Evolutionary conservation across 1,140 invertebrate species (phyloP), one percentile per base, ranked within the genome.

Genomic region (Sesamia nonagrioides): DNA sequence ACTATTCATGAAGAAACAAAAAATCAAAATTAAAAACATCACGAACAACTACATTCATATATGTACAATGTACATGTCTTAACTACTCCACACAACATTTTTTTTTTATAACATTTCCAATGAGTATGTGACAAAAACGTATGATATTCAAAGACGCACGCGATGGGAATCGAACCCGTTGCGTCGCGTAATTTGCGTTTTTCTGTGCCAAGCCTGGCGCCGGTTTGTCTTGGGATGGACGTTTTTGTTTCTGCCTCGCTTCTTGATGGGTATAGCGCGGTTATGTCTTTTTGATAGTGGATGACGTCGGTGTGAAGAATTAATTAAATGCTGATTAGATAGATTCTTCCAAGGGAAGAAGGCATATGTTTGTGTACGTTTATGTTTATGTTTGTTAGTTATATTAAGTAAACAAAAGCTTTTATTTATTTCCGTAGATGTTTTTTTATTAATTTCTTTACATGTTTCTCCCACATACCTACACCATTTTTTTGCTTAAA

Each of bases 91-190:
- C 45, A 50, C 13, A 68, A 68, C 21, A 63, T 48, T 48, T n/a
- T 68, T 68, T 71, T 71, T 71, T 52, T 45, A 66, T n/a, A 17
- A 17, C 68, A 71, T 35, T 71, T 52, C 45, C 68, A 71, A 68
- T 71, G 68, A 71, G 68, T 33, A 58, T 73, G 54, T 58, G 37
- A 54, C 54, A 58, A 58, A 75, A 75, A 37, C 13, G 18, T 48
- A 48, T 75, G 42, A 61, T 48, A 75, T 61, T 75, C 56, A 42
- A 75, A 75, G 72, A 48, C 21, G 40, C 72, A 75, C 56, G 56
- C 56, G 72, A 75, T 76, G 73, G 45, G 79, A 77, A 73, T 81
- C 75, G 75, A 78, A 82, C 71, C 74, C 74, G 50, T 33, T 74
- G 72, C 72, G 66, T 69, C 66, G 11, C 40, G 72, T 75, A 75